phyloP scores from a whole-genome alignment of 2,113 vertebrate species.

The Podiceps cristatus region DNA sequence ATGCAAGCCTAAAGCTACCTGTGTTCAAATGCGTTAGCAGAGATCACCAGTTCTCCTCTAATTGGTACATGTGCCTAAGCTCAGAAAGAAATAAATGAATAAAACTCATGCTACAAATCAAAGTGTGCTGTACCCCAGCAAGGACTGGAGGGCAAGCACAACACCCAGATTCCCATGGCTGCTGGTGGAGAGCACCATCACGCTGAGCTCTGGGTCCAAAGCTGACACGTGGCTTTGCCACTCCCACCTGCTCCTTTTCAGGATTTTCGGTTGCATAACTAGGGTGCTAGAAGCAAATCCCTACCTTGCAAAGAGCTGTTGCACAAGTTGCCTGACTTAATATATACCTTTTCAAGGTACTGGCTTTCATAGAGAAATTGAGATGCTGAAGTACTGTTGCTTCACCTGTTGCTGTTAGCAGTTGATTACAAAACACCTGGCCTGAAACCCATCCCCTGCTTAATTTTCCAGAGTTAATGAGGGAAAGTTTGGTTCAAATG shows the following conservation, averaged over 20 bases:
- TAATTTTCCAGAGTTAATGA: neutral
- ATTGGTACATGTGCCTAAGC: neutral
- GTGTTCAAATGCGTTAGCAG: neutral
- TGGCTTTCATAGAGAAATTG: neutral
- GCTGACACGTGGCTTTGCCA: neutral
- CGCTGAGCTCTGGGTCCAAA: neutral
- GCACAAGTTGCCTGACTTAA: neutral
- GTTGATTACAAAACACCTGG: neutral
- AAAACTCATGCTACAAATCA: neutral
- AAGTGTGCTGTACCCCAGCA: neutral
- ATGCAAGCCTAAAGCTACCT: conserved; percentile 33
- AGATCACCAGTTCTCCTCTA: conserved; percentile 22
- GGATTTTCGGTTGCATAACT: neutral
- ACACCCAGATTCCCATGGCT: neutral
- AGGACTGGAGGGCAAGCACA: neutral
- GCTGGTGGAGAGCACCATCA: neutral
- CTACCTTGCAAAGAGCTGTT: neutral
- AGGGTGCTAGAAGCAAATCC: neutral
- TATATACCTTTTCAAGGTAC: neutral
- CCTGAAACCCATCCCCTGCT: neutral
- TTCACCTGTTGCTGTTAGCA: neutral
- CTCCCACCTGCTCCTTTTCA: neutral
- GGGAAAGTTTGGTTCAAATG: neutral
- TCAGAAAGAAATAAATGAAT: neutral
- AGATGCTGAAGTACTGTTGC: neutral